Evolutionary conservation across 2,797 vertebrate species (phyloP).

Genomic region (Syngnathus acus): DNA sequence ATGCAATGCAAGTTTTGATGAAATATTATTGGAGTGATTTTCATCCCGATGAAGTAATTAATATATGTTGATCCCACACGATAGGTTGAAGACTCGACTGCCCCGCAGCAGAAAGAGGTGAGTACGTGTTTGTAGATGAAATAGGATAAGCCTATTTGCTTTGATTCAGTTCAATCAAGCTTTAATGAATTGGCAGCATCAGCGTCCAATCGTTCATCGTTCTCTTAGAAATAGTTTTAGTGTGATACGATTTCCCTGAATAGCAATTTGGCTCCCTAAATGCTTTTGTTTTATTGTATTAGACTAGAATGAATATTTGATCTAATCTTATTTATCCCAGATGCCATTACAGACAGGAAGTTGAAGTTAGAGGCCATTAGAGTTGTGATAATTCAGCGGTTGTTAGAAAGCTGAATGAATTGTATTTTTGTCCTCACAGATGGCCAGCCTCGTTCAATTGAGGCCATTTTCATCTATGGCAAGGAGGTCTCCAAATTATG

Average conservation of each 20-base stretch:
- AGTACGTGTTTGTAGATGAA: not conserved
- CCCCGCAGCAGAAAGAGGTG: conserved; percentile 11
- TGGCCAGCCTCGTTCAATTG: conserved; percentile 17
- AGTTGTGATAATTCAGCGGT: conserved; percentile 71
- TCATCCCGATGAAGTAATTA: not conserved
- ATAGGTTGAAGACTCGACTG: not conserved
- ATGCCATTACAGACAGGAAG: conserved; percentile 72
- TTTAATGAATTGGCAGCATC: conserved; percentile 63
- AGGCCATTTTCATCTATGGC: conserved; percentile 22
- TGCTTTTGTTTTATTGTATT: conserved; percentile 70
- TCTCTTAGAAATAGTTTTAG: conserved; percentile 68
- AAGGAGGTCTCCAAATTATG: conserved; percentile 14
- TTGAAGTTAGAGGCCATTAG: conserved; percentile 73
- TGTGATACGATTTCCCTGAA: conserved; percentile 71
- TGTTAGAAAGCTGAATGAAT: conserved; percentile 58
- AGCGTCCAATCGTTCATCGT: conserved; percentile 66
- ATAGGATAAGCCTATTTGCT: conserved; percentile 18
- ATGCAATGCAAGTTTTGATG: conserved; percentile 2
- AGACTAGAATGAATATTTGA: conserved; percentile 78
- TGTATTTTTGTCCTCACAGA: conserved; percentile 17
- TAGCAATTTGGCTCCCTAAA: conserved; percentile 76
- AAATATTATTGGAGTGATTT: not conserved
- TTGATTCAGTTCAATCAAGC: conserved; percentile 51
- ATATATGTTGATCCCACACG: not conserved
- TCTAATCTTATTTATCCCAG: conserved; percentile 74